phyloP scores from a whole-genome alignment of 2,797 vertebrate species.

The Rhincodon typus region DNA sequence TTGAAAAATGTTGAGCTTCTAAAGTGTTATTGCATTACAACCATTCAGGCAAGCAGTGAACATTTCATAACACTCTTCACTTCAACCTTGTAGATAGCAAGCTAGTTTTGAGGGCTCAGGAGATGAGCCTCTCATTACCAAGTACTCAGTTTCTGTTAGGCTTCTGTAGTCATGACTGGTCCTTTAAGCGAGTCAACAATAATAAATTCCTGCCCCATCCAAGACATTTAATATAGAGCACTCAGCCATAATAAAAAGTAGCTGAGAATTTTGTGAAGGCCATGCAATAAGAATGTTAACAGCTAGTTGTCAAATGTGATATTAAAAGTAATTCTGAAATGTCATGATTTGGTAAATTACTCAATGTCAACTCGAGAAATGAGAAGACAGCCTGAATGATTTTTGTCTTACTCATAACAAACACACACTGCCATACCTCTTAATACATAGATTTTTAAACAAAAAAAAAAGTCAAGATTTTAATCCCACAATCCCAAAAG shows the following conservation, averaged over 20 bases:
- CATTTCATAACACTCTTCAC: background rate
- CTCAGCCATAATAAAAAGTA: background rate
- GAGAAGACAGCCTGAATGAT: background rate
- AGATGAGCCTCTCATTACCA: background rate
- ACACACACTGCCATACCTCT: background rate
- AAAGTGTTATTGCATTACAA: background rate
- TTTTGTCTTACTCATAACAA: background rate
- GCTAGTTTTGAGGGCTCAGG: background rate
- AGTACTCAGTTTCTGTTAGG: too few species aligned
- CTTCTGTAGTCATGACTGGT: background rate
- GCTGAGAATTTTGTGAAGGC: background rate
- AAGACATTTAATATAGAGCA: background rate
- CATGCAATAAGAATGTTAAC: background rate
- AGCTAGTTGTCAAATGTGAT: background rate
- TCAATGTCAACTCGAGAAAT: background rate
- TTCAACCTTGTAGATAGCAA: background rate
- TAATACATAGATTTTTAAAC: background rate
- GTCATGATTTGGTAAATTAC: background rate
- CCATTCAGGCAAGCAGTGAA: background rate
- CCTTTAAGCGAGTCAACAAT: background rate
- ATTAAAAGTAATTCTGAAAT: background rate
- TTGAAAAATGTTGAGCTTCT: background rate
- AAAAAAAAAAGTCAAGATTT: background rate
- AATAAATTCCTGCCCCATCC: background rate
- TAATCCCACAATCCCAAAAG: background rate